Conservation (phyloP, 2,888 invertebrate species). For the Hoplodrina ambigua region DNA sequence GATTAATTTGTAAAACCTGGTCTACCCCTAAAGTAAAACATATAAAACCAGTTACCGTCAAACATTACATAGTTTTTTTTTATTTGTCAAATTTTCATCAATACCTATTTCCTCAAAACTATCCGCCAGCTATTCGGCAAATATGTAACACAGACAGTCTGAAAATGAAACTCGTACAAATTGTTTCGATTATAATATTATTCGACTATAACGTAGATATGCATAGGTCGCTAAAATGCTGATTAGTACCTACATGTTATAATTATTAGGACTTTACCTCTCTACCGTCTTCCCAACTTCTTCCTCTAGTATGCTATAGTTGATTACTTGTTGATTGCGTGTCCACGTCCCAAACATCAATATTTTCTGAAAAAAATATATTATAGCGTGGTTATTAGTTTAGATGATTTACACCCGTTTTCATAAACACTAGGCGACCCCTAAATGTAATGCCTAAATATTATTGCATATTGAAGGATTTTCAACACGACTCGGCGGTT, state of each 20-base stretch:
- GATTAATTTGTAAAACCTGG: no score
- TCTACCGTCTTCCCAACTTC: slow-evolving; percentile 40
- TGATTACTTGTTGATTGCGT: slow-evolving; percentile 7
- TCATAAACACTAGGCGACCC: background rate
- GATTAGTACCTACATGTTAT: slow-evolving; percentile 27
- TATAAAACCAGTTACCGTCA: no score
- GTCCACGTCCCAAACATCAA: slow-evolving; percentile 38
- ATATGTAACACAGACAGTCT: slow-evolving; percentile 37
- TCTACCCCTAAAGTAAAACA: no score
- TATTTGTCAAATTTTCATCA: no score
- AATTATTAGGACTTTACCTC: slow-evolving; percentile 10
- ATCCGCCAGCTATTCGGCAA: slow-evolving; percentile 11
- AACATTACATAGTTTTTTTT: no score
- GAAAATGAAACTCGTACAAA: slow-evolving; percentile 43
- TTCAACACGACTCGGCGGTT: background rate
- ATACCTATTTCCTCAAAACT: background rate
- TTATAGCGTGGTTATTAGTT: slow-evolving; percentile 44
- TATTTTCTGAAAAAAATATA: slow-evolving; percentile 26
- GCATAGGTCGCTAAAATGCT: slow-evolving; percentile 31
- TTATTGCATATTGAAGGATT: no score
- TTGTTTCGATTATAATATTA: slow-evolving; percentile 33
- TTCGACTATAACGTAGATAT: slow-evolving; percentile 22
- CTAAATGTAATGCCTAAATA: no score
- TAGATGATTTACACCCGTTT: slow-evolving; percentile 23
- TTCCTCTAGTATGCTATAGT: slow-evolving; percentile 13